These are phyloP conservation scores for Cryptoblepharus egeriae DNA, from an alignment of 2,797 vertebrate genomes.

Conservation along the genomic window DNA sequence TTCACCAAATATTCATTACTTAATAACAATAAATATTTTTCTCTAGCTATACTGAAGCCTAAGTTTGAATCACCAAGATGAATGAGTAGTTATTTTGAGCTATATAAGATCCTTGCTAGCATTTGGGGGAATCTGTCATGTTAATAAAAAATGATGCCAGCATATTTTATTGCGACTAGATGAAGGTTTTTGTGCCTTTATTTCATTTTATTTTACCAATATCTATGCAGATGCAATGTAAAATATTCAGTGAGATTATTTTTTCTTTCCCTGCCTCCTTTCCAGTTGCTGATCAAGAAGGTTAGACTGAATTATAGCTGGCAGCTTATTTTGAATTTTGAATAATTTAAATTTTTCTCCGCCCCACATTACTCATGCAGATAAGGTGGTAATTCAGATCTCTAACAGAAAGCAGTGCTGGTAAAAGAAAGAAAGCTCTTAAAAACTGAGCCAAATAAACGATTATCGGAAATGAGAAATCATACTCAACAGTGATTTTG, in stretches of 20 bases:
- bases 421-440: conserved; percentile 20
- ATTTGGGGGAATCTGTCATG: conserved; percentile 58
- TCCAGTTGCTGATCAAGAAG: conserved; percentile 65
- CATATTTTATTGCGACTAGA: conserved; percentile 61
- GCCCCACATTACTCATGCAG: conserved; percentile 41
- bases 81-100: conserved; percentile 22
- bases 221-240: conserved; percentile 69
- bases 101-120: conserved; percentile 41
- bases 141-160: conserved; percentile 61
- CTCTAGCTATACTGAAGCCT: conserved; percentile 43
- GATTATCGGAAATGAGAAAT: conserved; percentile 29
- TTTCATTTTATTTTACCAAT: conserved; percentile 65
- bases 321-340: conserved; percentile 61
- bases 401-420: conserved; percentile 40
- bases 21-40: conserved; percentile 22
- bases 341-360: conserved; percentile 68
- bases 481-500: background rate
- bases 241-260: conserved; percentile 62
- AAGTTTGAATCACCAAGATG: conserved; percentile 36
- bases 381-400: conserved; percentile 50
- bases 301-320: conserved; percentile 61
- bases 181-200: conserved; percentile 50
- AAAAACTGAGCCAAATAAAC: background rate
- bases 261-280: conserved; percentile 41
- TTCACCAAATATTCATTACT: conserved; percentile 33